Base-by-base conservation (phyloP, 2,113 vertebrate genomes). In the Anarrhichthys ocellatus region DNA sequence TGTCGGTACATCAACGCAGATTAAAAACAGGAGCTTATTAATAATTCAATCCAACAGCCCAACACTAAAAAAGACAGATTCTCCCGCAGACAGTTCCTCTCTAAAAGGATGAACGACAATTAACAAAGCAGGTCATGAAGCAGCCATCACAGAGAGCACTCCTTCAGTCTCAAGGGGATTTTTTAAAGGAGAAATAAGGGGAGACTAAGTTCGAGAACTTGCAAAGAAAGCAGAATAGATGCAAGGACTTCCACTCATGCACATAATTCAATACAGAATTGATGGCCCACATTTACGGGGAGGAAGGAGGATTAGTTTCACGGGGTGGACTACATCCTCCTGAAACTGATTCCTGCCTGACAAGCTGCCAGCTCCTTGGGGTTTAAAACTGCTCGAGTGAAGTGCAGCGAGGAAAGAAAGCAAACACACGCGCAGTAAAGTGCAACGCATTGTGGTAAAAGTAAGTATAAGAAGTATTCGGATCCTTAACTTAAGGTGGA, bases 21-120 rank as follows among this genome's bases (percentile, higher is more conserved):
- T 92, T 85, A 89, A 90, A 61, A 88, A 88, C 80, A 80, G 83
- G 86, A 87, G 74, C 48, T 36, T 77, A 88, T 92, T 87, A 88
- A 92, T 89, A 91, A 92, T 94, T 89, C 76, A 91, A 85, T 54
- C 77, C 61, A 67, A 71, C 40, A 69, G 56, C 65, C 42, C 66
- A 73, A 71, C 83, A 69, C 52, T 84, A 84, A 88, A 83, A 87
- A 72, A 65, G 59, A 86, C 59, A 62, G 18, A 84, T 84, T 83
- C 78, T 75, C 44, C 5, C 58, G 0, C 22, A 71, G 72, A 89
- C 50, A 36, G 63, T 58, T 76, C 50, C 67, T 71, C 78, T 76
- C 44, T 27, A 8, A 42, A 81, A 76, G 75, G 78, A 84, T 84
- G 85, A 73, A 86, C 70, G 81, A 86, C 72, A 90, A 83, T 72